These are phyloP conservation scores for Platynereis dumerilii DNA, from an alignment of 2,888 invertebrate genomes.

Conservation along the genomic window DNA sequence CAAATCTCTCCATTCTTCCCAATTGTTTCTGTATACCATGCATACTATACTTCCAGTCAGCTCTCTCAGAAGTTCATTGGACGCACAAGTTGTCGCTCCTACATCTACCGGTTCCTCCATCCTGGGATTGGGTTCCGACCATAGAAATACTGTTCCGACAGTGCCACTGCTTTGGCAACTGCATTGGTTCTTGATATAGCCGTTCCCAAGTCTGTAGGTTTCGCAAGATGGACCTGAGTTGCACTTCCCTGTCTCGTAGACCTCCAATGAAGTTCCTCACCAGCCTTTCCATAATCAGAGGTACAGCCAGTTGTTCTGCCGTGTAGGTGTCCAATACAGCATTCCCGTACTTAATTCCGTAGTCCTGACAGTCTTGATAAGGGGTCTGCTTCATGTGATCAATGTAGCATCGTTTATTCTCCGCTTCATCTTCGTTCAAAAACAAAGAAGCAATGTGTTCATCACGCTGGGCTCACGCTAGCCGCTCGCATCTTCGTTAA, in stretches of 20 bases:
- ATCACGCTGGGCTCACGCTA: no score
- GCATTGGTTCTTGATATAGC: conserved; percentile 4
- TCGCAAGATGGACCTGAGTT: conserved; percentile 7
- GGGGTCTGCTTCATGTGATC: background rate
- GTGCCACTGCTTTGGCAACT: background rate
- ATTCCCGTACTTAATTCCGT: background rate
- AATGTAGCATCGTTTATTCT: background rate
- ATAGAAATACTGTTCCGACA: no score
- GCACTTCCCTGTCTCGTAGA: background rate
- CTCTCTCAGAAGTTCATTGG: no score
- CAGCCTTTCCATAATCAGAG: conserved; percentile 2
- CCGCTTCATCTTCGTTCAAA: conserved; percentile 14
- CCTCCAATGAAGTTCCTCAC: conserved; percentile 9
- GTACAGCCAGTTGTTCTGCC: background rate
- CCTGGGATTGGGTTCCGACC: background rate
- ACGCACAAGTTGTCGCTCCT: no score
- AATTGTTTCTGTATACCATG: no score
- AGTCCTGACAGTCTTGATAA: conserved; percentile 10
- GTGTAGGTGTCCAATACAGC: conserved; percentile 6
- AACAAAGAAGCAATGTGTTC: no score
- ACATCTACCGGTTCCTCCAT: background rate
- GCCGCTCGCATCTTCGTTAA: no score
- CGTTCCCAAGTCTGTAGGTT: background rate
- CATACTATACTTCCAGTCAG: no score
- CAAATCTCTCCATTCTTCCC: no score